Conservation (phyloP, 1,140 invertebrate genomes). For the Sycobia sp. region DNA sequence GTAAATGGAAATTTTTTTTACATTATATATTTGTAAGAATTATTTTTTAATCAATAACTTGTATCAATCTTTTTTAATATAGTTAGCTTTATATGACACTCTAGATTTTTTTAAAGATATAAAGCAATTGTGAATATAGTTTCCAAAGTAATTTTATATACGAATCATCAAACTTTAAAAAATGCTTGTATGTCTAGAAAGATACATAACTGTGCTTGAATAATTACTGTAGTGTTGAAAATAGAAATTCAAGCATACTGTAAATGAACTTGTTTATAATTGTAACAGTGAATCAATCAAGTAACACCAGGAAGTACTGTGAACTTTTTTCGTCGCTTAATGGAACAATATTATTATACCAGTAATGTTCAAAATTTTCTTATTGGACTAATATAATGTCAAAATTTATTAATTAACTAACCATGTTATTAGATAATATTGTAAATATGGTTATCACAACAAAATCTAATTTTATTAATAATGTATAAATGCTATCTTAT, state of each 20-base stretch:
- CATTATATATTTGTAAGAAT: conserved; percentile 1
- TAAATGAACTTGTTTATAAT: conserved; percentile 21
- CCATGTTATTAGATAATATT: conserved; percentile 42
- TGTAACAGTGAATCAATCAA: conserved; percentile 1
- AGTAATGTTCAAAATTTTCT: conserved; percentile 8
- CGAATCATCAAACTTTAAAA: background rate
- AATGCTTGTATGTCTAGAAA: conserved; percentile 1
- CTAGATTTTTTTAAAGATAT: background rate
- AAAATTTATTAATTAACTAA: conserved; percentile 35
- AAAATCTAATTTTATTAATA: conserved; percentile 39
- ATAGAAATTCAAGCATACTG: too few relatives aligned
- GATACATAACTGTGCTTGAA: background rate
- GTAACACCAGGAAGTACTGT: conserved; percentile 8
- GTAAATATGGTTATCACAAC: conserved; percentile 43
- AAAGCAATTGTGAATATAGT: conserved; percentile 14
- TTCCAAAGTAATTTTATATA: conserved; percentile 18
- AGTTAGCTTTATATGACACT: background rate
- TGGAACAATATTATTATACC: background rate
- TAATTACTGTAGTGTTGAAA: too few relatives aligned
- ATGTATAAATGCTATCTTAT: conserved; percentile 40
- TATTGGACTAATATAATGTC: conserved; percentile 10
- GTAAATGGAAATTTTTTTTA: conserved; percentile 19
- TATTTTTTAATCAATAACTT: conserved; percentile 14
- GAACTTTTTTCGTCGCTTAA: background rate
- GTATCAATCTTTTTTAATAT: conserved; percentile 1